Conservation (phyloP, 2,888 invertebrate species). For the Norana najaformis region DNA sequence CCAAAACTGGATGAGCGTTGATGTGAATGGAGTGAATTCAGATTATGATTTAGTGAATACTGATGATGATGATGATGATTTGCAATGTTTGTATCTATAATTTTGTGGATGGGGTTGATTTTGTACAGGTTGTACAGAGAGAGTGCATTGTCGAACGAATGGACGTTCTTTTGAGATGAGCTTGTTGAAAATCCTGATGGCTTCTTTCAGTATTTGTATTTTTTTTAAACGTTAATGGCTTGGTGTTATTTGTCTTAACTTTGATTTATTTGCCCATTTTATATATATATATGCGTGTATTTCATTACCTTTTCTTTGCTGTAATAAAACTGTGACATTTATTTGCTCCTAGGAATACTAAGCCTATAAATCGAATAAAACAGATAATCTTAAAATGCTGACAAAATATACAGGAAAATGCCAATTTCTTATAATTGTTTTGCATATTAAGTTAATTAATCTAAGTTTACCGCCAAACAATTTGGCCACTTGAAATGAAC, state of each 20-base stretch:
- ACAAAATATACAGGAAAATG: background rate
- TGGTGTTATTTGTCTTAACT: no score
- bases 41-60: background rate
- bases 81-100: background rate
- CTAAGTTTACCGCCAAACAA: background rate
- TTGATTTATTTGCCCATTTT: background rate
- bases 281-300: background rate
- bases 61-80: background rate
- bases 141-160: background rate
- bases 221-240: background rate
- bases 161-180: background rate
- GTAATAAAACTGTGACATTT: no score
- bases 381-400: background rate
- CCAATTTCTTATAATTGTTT: background rate
- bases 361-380: no score
- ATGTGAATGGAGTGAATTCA: background rate
- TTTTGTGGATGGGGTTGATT: background rate
- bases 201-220: background rate
- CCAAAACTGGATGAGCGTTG: background rate
- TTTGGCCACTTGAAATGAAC: background rate
- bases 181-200: background rate
- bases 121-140: background rate
- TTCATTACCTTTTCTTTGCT: no score
- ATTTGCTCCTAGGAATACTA: no score
- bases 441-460: background rate